These are phyloP conservation scores for Psittacula derbiana DNA, from an alignment of 2,797 vertebrate genomes.

Conservation along the genomic window DNA sequence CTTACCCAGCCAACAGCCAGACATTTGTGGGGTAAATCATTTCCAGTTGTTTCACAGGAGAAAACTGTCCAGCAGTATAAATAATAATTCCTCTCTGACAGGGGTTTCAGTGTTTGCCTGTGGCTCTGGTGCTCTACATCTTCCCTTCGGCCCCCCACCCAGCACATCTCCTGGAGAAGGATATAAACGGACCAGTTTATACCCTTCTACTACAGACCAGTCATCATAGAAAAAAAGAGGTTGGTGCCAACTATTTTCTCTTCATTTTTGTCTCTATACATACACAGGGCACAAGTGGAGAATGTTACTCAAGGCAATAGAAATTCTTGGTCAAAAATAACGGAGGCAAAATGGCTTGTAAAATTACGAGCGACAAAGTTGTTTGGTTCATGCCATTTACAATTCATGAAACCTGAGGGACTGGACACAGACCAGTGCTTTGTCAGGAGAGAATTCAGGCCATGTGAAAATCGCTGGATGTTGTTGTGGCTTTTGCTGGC, in stretches of 20 bases:
- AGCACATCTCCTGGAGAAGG: not conserved
- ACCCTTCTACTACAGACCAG: not conserved
- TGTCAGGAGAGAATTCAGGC: not conserved
- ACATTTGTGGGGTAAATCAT: slow-evolving; percentile 68
- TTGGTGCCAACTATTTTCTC: not conserved
- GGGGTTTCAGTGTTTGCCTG: not conserved
- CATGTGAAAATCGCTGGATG: not conserved
- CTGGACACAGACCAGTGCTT: not conserved
- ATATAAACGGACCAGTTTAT: not conserved
- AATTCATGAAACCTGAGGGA: not conserved
- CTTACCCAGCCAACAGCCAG: slow-evolving; percentile 63
- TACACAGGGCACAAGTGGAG: not conserved
- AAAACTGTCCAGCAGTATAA: slow-evolving; percentile 38
- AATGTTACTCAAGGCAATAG: not conserved
- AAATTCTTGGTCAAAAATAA: not conserved
- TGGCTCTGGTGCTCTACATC: not conserved
- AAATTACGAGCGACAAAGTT: not conserved
- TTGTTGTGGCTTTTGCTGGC: not conserved
- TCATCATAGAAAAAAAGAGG: not conserved
- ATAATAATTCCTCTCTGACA: not conserved
- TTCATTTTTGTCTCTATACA: not conserved
- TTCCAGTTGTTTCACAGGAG: slow-evolving; percentile 68
- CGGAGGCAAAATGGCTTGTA: not conserved
- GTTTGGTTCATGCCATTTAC: rapidly evolving
- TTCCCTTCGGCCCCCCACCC: not conserved